phyloP scores from a whole-genome alignment of 2,797 vertebrate species.

The Xenops minutus region DNA sequence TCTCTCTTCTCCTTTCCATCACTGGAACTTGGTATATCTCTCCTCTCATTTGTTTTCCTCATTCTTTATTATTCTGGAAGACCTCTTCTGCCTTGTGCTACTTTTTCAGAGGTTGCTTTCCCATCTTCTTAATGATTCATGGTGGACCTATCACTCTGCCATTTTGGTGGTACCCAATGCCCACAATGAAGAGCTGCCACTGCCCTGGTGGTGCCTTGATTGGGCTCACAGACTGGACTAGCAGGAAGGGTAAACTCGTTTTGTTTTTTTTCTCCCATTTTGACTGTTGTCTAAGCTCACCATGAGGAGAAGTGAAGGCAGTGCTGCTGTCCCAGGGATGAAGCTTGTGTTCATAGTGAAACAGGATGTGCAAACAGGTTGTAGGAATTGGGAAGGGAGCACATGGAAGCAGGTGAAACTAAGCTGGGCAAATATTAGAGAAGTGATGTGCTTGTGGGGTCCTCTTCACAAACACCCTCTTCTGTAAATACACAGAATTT shows the following conservation, averaged over 20 bases:
- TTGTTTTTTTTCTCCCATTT: background rate
- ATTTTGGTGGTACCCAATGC: too few relatives aligned
- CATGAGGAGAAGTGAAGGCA: slow-evolving; percentile 61
- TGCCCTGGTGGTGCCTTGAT: background rate
- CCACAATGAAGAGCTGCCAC: too few relatives aligned
- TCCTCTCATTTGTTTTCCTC: too few relatives aligned
- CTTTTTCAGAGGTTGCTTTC: too few relatives aligned
- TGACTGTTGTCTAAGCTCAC: background rate
- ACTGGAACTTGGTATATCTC: too few relatives aligned
- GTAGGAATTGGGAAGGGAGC: slow-evolving; percentile 60
- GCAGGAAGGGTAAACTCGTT: background rate
- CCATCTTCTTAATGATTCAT: too few relatives aligned
- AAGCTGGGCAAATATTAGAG: slow-evolving; percentile 9
- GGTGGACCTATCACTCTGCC: too few relatives aligned
- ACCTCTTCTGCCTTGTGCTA: too few relatives aligned
- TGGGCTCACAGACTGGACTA: background rate
- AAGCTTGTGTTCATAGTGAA: slow-evolving; percentile 68
- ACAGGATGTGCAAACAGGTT: slow-evolving; percentile 69
- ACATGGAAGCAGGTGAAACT: slow-evolving; percentile 46
- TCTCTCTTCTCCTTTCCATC: too few relatives aligned
- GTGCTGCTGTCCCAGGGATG: background rate
- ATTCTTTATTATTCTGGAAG: too few relatives aligned
- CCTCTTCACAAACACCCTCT: background rate
- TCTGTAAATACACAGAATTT: slow-evolving; percentile 27
- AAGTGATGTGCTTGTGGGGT: slow-evolving; percentile 37